Evolutionary conservation across 92 coral and sea anemone genomes (phyloP).

Genomic region (Phenganax marumi): DNA sequence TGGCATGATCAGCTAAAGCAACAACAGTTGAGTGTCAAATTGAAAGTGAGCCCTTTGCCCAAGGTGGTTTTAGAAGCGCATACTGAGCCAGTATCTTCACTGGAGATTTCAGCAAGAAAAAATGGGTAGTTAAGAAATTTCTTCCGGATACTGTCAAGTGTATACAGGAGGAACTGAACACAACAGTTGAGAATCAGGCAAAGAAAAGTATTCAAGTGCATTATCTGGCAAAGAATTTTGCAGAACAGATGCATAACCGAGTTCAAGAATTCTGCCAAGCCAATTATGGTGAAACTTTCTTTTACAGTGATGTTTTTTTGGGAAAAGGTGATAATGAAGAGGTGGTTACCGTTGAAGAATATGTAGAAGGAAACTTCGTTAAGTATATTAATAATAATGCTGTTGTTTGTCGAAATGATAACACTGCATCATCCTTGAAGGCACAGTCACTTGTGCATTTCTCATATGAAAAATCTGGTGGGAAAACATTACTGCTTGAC

Average conservation of each 20-base stretch:
- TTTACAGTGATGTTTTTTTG: slow-evolving; percentile 9
- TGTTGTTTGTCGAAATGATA: slow-evolving; percentile 18
- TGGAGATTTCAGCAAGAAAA: background rate
- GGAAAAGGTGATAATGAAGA: slow-evolving; percentile 10
- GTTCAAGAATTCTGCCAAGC: slow-evolving; percentile 4
- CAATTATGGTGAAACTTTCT: slow-evolving; percentile 13
- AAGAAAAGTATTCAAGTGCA: slow-evolving; percentile 20
- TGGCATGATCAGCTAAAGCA: slow-evolving; percentile 18
- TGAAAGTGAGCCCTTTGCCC: slow-evolving; percentile 7
- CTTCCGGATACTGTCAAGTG: background rate
- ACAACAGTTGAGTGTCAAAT: background rate
- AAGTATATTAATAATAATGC: slow-evolving; percentile 27
- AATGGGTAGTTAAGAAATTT: background rate
- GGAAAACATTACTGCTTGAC: slow-evolving; percentile 8
- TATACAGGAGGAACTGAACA: background rate
- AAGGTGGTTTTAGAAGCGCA: slow-evolving; percentile 16
- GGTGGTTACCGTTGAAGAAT: slow-evolving; percentile 12
- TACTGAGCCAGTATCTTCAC: background rate
- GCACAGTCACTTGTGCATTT: slow-evolving; percentile 12
- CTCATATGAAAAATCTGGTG: slow-evolving; percentile 8
- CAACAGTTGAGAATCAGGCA: slow-evolving; percentile 14
- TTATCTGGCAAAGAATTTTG: slow-evolving; percentile 18
- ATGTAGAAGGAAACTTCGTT: background rate
- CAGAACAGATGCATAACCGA: slow-evolving; percentile 10
- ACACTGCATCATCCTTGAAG: slow-evolving; percentile 15